phyloP scores from a whole-genome alignment of 2,113 vertebrate genomes.

The Rhinolophus sinicus region DNA sequence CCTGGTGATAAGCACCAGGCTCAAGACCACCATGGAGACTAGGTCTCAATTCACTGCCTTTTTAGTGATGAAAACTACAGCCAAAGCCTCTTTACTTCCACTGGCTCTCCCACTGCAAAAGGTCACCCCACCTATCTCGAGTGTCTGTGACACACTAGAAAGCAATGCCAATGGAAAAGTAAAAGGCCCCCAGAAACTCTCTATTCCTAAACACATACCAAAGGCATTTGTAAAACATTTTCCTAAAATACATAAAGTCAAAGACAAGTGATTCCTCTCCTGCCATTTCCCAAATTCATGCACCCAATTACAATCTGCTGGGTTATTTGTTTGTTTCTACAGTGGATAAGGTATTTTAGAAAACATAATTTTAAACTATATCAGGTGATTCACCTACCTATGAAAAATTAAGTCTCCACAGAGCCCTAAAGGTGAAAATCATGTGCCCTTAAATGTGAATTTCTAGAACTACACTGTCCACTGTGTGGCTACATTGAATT shows the following conservation, averaged over 20 bases:
- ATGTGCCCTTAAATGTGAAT: background rate
- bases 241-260: conserved; percentile 10
- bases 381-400: background rate
- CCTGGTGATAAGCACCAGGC: background rate
- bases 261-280: background rate
- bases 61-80: background rate
- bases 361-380: conserved; percentile 9
- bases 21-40: background rate
- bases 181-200: background rate
- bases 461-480: background rate
- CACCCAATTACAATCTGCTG: background rate
- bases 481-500: background rate
- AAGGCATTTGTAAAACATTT: background rate
- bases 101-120: background rate
- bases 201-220: background rate
- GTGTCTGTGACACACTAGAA: background rate
- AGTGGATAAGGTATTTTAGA: background rate
- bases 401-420: background rate
- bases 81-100: background rate
- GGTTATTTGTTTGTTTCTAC: background rate
- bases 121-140: background rate
- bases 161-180: background rate
- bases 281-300: background rate
- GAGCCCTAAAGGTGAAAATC: background rate
- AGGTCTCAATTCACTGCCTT: background rate